These are phyloP conservation scores for Sebastes reedi DNA, from an alignment of 2,797 vertebrate genomes.

Conservation along the genomic window DNA sequence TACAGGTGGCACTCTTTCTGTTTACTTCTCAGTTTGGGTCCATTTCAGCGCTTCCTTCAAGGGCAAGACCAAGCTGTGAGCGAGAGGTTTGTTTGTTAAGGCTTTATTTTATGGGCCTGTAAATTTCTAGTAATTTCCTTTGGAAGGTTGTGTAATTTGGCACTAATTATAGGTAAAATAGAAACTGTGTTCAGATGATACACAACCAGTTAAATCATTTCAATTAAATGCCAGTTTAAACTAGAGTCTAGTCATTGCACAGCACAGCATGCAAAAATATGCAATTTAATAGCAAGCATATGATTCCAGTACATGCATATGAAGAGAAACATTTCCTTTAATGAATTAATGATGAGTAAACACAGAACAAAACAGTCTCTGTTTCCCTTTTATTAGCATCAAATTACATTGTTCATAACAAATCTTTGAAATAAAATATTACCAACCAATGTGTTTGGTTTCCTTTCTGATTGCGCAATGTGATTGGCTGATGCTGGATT, in stretches of 20 bases:
- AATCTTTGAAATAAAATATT: neutral
- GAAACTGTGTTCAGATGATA: neutral
- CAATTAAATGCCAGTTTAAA: neutral
- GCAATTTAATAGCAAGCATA: neutral
- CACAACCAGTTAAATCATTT: neutral
- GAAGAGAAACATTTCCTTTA: neutral
- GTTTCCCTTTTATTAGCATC: neutral
- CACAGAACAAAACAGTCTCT: neutral
- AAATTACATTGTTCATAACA: neutral
- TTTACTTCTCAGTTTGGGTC: conserved; percentile 17
- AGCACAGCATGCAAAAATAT: neutral
- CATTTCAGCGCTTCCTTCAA: conserved; percentile 22
- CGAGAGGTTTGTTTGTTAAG: neutral
- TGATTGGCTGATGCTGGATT: neutral
- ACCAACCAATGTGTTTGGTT: neutral
- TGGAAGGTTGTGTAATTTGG: neutral
- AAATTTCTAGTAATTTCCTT: neutral
- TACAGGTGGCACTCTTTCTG: conserved; percentile 18
- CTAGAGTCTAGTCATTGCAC: neutral
- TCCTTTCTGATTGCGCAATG: neutral
- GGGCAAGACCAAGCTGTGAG: neutral
- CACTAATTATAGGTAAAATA: neutral
- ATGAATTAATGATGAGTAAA: neutral
- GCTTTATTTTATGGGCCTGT: neutral
- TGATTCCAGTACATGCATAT: neutral